Base-by-base conservation (phyloP, 2,797 vertebrate species). In the Gymnocypris eckloni region DNA sequence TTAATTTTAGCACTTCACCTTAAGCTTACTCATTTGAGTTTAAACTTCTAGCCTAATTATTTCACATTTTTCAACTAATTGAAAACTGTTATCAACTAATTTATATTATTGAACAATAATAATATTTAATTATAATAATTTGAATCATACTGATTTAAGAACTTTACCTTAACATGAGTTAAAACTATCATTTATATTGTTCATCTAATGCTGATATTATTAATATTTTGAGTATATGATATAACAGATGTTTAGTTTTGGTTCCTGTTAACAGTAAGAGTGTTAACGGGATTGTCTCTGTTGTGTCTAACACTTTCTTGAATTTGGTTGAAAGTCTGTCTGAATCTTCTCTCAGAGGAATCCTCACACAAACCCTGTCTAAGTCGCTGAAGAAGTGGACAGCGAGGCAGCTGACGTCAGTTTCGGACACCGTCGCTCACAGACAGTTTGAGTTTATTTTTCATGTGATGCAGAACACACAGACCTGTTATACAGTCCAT, bases 381-480 rank as follows among this genome's bases (percentile, higher is more conserved):
- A 70, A 13, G 66, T 41, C 22, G 1, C 16, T 54, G 50, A 71
- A 39, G 56, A 41, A 43, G 33, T 56, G 37, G 50, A 18, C 50
- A 41, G 33, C 5, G 0, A 56, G 80, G 22, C 79, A 81, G 61
- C 50, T 39, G 50, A 56, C 75, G n/a, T 56, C 54, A 10, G 11
- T 77, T 39, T 77, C 0, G 2, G 28, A 77, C 48, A 76, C 28
- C 7, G 10, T 18, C 0, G 6, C 13, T 70, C 18, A 69, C 45
- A 69, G 64, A 50, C 59, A 66, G 61, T 45, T 22, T 13, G 80
- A 56, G 52, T 48, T 75, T 48, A 48, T 33, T 66, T 79, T 64
- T 41, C 28, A 76, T 76, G 48, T 77, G 5, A 56, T 39, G 50
- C 16, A 45, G 43, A 13, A 79, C 41, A 79, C 59, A 33, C 9